Percentiles rank a stretch among this genome's conserved stretches.
Evolutionary conservation across 1,140 invertebrate species (phyloP).

Genomic region (Battus philenor): DNA sequence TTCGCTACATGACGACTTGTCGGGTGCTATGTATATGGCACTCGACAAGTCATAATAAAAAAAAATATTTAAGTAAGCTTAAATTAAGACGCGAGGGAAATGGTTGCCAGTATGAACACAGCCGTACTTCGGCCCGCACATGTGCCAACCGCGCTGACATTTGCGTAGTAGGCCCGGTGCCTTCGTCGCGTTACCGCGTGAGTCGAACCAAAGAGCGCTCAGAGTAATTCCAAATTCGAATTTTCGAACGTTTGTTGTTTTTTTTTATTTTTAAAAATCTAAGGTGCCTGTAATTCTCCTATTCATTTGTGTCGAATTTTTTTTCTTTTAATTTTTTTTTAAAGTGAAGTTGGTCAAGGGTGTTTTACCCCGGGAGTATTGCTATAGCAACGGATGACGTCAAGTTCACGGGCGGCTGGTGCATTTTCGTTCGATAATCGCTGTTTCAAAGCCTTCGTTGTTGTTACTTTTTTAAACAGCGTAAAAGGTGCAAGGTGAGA

Average conservation of each 20-base stretch:
- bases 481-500: slow-evolving; percentile 37
- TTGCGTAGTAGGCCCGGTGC: slow-evolving; percentile 64
- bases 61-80: too few relatives aligned
- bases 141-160: slow-evolving; percentile 65
- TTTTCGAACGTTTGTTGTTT: slow-evolving; percentile 17
- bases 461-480: slow-evolving; percentile 33
- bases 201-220: slow-evolving; percentile 20
- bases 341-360: slow-evolving; percentile 36
- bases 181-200: slow-evolving; percentile 44
- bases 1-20: too few relatives aligned
- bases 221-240: slow-evolving; percentile 32
- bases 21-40: too few relatives aligned
- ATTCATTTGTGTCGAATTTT: slow-evolving; percentile 19
- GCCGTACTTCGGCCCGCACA: slow-evolving; percentile 53
- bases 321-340: slow-evolving; percentile 21
- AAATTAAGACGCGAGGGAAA: slow-evolving; percentile 35
- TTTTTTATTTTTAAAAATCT: slow-evolving; percentile 19
- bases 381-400: slow-evolving; percentile 68
- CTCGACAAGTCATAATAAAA: too few relatives aligned
- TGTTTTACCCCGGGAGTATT: slow-evolving; percentile 59
- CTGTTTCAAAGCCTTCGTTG: slow-evolving; percentile 33
- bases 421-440: slow-evolving; percentile 68
- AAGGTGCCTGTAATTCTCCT: slow-evolving; percentile 25
- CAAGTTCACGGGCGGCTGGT: slow-evolving; percentile 71
- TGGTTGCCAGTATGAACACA: slow-evolving; percentile 23